phyloP scores from a whole-genome alignment of 2,797 vertebrate species.

The Malurus leucopterus region DNA sequence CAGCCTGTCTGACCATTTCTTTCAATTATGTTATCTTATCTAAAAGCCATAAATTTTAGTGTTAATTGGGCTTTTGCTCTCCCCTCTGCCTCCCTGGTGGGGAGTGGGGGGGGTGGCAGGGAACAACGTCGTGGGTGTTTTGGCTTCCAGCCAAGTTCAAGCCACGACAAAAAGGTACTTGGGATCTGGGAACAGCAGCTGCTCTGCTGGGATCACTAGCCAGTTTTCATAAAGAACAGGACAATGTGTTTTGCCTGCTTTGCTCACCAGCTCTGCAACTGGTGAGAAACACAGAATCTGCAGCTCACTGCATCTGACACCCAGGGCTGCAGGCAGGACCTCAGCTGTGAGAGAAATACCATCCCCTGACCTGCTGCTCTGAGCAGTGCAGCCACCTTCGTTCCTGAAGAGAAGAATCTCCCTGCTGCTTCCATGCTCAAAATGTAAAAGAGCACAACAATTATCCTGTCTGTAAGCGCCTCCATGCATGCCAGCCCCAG shows the following conservation, averaged over 20 bases:
- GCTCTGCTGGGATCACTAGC: not conserved
- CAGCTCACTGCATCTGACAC: accelerated
- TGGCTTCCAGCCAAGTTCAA: no score
- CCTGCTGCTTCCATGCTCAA: not conserved
- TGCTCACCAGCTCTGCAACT: accelerated
- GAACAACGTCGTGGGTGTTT: no score
- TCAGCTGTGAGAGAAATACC: no score
- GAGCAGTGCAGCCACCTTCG: not conserved
- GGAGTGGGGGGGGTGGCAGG: no score
- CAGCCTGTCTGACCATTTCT: no score
- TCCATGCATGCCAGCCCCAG: not conserved
- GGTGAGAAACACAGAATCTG: not conserved
- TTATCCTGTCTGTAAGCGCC: accelerated
- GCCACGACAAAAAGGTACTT: not conserved
- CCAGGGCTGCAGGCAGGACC: accelerated
- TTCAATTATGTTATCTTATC: no score
- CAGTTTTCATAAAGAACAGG: not conserved
- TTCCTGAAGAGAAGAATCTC: not conserved
- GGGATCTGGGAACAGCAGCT: not conserved
- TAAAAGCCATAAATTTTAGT: no score
- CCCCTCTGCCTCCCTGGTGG: no score
- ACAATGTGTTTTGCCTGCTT: not conserved
- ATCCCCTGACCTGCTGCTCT: not conserved
- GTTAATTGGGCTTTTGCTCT: no score
- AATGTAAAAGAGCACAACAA: not conserved